A percentile compares a stretch with the other conserved stretches of the same genome.
These are phyloP conservation scores for Eumaeus atala DNA, from an alignment of 1,140 invertebrate species.

Conservation along the genomic window DNA sequence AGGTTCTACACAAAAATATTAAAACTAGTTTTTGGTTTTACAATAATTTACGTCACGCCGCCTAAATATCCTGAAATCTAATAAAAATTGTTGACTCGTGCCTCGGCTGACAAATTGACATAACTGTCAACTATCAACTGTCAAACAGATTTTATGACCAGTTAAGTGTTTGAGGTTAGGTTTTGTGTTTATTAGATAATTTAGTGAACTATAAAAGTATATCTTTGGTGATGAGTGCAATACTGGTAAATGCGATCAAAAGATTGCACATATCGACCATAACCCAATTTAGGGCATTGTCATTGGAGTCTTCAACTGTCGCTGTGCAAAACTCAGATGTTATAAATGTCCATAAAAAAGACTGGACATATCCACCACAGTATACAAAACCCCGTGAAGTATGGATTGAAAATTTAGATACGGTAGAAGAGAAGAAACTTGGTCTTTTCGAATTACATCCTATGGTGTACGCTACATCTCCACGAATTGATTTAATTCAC, in stretches of 20 bases:
- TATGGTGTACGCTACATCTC: conserved; percentile 86
- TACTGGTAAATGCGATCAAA: conserved; percentile 55
- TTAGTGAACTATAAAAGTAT: not conserved
- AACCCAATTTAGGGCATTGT: conserved; percentile 42
- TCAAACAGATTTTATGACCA: too few species aligned
- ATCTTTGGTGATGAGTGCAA: conserved; percentile 34
- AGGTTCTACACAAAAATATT: too few species aligned
- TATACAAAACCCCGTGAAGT: conserved; percentile 83
- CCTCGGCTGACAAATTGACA: too few species aligned
- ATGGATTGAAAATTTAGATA: conserved; percentile 94
- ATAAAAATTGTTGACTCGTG: too few species aligned
- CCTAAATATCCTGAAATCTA: too few species aligned
- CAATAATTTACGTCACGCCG: too few species aligned
- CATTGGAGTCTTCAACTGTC: conserved; percentile 22
- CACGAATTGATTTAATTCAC: conserved; percentile 92
- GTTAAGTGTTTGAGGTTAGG: not conserved
- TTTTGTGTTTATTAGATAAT: not conserved
- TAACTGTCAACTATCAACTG: too few species aligned
- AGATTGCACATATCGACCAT: conserved; percentile 40
- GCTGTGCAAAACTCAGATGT: conserved; percentile 25
- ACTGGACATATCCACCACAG: conserved; percentile 64
- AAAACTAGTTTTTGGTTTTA: too few species aligned
- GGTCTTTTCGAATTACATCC: conserved; percentile 93
- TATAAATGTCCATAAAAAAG: conserved; percentile 53
- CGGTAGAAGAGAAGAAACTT: conserved; percentile 85